A percentile compares a stretch with the other conserved stretches of the same genome.
These are phyloP conservation scores for Tricholauxania praeusta DNA, from an alignment of 2,888 invertebrate species.

Conservation along the genomic window DNA sequence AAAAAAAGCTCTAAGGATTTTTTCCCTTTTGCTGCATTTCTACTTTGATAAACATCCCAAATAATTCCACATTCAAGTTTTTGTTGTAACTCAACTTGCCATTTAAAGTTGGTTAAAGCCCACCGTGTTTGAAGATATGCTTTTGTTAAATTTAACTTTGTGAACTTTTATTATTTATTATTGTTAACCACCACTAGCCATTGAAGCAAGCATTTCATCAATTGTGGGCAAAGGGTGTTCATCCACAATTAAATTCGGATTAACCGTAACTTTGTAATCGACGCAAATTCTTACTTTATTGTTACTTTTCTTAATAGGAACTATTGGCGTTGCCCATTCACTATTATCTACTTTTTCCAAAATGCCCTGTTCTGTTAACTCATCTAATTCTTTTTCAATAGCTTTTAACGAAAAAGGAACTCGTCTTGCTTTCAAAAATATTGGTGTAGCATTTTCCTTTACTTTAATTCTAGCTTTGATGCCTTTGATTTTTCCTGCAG, in stretches of 20 bases:
- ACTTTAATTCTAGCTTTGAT: conserved; percentile 40
- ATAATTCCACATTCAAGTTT: too few relatives aligned
- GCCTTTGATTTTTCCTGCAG: conserved; percentile 29
- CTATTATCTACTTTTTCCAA: conserved; percentile 44
- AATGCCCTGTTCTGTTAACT: conserved; percentile 31
- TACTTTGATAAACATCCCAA: too few relatives aligned
- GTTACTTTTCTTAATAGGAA: conserved; percentile 52
- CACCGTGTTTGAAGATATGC: conserved; percentile 63
- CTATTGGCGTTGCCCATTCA: conserved; percentile 57
- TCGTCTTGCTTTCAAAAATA: conserved; percentile 44
- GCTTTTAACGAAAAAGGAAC: conserved; percentile 32
- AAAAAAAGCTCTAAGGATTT: too few relatives aligned
- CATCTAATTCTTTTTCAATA: conserved; percentile 43
- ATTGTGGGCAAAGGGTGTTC: conserved; percentile 50
- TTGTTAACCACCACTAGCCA: conserved; percentile 48
- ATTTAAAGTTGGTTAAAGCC: too few relatives aligned
- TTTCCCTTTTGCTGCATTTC: too few relatives aligned
- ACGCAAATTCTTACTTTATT: conserved; percentile 49
- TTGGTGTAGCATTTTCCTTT: conserved; percentile 41
- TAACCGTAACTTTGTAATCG: conserved; percentile 49
- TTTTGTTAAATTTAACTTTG: conserved; percentile 52
- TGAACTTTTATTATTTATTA: too few relatives aligned
- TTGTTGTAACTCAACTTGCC: too few relatives aligned
- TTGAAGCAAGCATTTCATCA: conserved; percentile 48
- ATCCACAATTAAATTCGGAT: conserved; percentile 47